These are phyloP conservation scores for Nematopogon swammerdamellus DNA, from an alignment of 2,888 invertebrate genomes.

Conservation along the genomic window DNA sequence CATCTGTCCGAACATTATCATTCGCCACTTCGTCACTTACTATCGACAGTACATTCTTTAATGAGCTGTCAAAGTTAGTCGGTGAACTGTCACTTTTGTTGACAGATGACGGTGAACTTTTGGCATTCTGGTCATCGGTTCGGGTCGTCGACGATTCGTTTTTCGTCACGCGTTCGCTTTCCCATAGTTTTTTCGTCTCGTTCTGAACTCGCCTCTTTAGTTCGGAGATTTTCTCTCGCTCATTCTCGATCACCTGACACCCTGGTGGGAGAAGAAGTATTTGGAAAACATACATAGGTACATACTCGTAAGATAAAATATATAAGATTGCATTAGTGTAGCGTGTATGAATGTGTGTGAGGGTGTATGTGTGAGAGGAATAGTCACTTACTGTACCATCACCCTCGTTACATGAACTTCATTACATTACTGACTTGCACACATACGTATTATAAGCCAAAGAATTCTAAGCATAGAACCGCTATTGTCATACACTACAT, in stretches of 20 bases:
- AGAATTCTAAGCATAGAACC: too few relatives aligned
- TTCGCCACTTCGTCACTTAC: background rate
- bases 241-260: constrained; percentile 88
- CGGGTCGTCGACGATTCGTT: background rate
- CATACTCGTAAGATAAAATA: too few relatives aligned
- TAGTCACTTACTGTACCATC: background rate
- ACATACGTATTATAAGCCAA: too few relatives aligned
- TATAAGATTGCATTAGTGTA: too few relatives aligned
- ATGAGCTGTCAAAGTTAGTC: background rate
- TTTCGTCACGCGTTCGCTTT: constrained; percentile 20
- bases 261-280: constrained; percentile 49
- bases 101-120: background rate
- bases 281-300: too few relatives aligned
- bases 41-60: background rate
- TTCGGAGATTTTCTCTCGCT: constrained; percentile 81
- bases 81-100: background rate
- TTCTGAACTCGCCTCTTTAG: constrained; percentile 83
- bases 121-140: background rate
- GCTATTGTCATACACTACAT: too few relatives aligned
- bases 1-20: background rate
- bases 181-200: constrained; percentile 88
- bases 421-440: too few relatives aligned
- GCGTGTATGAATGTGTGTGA: too few relatives aligned
- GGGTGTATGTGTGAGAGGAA: too few relatives aligned
- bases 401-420: background rate